Conservation (phyloP, 2,797 vertebrate genomes). For the Enteromius radiatus region DNA sequence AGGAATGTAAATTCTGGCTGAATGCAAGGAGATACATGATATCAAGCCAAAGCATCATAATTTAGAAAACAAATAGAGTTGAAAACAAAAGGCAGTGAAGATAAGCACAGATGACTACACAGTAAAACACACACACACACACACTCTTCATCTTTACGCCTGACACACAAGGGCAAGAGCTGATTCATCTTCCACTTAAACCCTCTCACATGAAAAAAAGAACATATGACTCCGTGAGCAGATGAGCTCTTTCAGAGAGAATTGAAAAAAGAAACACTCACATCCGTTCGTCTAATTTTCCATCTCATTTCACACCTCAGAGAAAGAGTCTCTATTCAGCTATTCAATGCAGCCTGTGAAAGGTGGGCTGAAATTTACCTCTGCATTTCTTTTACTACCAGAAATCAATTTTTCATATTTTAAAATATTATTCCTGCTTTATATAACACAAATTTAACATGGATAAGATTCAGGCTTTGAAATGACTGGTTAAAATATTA, state of each 20-base stretch:
- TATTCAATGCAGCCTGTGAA: conserved; percentile 19
- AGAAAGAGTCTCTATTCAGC: conserved; percentile 40
- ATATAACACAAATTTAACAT: conserved; percentile 26
- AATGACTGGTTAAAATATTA: conserved; percentile 15
- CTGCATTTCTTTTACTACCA: conserved; percentile 13
- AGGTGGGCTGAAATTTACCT: conserved; percentile 24
- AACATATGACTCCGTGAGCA: conserved; percentile 34
- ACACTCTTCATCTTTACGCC: conserved; percentile 29
- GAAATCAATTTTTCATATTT: conserved; percentile 17
- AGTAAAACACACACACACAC: conserved; percentile 9
- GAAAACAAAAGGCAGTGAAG: conserved; percentile 27
- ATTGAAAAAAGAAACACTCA: conserved; percentile 4
- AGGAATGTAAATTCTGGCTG: neutral
- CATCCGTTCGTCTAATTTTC: conserved; percentile 42
- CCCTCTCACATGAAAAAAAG: conserved; percentile 30
- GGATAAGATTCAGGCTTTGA: neutral
- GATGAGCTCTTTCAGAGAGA: conserved; percentile 27
- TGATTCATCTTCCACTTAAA: conserved; percentile 40
- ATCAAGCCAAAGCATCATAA: neutral
- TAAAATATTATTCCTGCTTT: conserved; percentile 3
- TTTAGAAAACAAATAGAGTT: conserved; percentile 9
- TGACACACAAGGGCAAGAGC: conserved; percentile 23
- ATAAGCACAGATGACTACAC: neutral
- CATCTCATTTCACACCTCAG: conserved; percentile 55
- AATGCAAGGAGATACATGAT: neutral